These are phyloP conservation scores for Dipodomys ordii DNA, from an alignment of 2,113 vertebrate species.

Conservation along the genomic window DNA sequence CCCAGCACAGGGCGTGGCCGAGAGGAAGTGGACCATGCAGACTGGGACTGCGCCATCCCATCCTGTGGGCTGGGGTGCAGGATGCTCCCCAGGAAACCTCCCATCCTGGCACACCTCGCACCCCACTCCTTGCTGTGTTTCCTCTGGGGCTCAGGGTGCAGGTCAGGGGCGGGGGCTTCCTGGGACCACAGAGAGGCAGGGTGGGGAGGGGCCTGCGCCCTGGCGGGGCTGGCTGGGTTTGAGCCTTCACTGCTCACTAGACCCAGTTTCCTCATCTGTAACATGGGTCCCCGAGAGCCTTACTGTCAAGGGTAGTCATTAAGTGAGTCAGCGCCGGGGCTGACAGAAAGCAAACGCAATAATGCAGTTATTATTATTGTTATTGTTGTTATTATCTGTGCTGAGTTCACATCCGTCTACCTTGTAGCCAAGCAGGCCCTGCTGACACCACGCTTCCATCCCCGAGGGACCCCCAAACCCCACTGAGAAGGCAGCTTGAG, in stretches of 20 bases:
- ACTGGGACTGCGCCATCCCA: too few relatives aligned
- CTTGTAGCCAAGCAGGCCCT: background rate
- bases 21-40: too few relatives aligned
- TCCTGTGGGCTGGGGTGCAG: background rate
- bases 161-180: background rate
- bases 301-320: background rate
- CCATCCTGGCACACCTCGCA: background rate
- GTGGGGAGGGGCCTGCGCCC: background rate
- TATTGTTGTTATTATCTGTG: background rate
- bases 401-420: background rate
- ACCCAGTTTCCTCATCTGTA: slow-evolving; percentile 45
- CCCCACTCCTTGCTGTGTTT: background rate
- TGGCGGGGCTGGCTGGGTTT: background rate
- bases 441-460: background rate
- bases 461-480: too few relatives aligned
- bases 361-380: too few relatives aligned
- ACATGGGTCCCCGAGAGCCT: slow-evolving; percentile 9
- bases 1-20: too few relatives aligned
- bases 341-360: rapidly evolving
- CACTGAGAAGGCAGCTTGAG: background rate
- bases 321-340: background rate
- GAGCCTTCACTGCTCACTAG: background rate
- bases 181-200: too few relatives aligned
- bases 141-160: background rate
- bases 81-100: background rate